A percentile compares a stretch with the other conserved stretches of the same genome.
Conservation (phyloP, 1,140 invertebrate species). For the Pachyrhynchus sulphureomaculatus region DNA sequence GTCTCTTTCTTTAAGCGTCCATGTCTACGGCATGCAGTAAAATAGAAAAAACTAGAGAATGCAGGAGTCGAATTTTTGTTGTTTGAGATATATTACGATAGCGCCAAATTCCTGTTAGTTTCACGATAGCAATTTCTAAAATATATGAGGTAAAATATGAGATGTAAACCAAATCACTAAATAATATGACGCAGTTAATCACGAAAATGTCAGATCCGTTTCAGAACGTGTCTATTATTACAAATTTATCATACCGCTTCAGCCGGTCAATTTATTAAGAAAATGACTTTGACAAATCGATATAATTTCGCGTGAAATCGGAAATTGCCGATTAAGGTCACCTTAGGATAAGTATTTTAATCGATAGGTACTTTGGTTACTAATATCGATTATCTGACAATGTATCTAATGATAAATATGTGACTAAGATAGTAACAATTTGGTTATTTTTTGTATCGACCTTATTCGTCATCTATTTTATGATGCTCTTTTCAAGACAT, state of each 20-base stretch:
- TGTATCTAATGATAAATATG: no score
- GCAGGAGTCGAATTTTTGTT: no score
- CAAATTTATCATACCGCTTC: slow-evolving; percentile 20
- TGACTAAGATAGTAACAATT: no score
- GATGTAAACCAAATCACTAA: slow-evolving; percentile 3
- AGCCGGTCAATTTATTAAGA: slow-evolving; percentile 18
- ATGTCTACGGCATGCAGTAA: no score
- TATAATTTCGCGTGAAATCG: slow-evolving; percentile 28
- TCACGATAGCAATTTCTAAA: neutral
- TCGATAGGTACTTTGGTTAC: neutral
- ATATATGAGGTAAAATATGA: neutral
- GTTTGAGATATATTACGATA: no score
- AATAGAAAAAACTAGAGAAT: no score
- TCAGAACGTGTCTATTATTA: slow-evolving; percentile 25
- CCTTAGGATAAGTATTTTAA: neutral
- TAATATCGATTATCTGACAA: neutral
- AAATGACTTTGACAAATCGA: slow-evolving; percentile 22
- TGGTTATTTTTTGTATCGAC: no score
- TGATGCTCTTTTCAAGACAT: no score
- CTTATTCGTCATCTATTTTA: no score
- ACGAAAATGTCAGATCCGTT: slow-evolving; percentile 4
- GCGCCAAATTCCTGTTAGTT: no score
- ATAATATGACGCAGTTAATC: slow-evolving; percentile 3
- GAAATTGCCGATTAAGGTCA: slow-evolving; percentile 20
- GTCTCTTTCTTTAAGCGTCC: no score